Evolutionary conservation across 2,797 vertebrate species (phyloP).

Genomic region (Trachurus trachurus): DNA sequence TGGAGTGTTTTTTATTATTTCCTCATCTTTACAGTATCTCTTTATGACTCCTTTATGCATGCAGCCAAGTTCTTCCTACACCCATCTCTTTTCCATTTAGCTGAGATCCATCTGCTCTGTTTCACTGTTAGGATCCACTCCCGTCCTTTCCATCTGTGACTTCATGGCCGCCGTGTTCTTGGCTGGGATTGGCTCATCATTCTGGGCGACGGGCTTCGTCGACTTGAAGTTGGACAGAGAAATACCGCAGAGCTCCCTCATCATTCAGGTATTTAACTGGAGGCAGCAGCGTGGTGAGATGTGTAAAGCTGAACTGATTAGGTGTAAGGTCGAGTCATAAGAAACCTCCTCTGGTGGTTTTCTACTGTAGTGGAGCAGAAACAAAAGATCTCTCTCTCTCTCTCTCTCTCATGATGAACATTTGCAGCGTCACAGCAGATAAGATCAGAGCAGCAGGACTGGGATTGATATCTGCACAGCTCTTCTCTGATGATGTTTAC

Average conservation of each 20-base stretch:
- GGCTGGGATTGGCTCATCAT: not conserved
- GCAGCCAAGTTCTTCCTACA: not conserved
- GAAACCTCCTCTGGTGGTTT: not conserved
- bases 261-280: not conserved
- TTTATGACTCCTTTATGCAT: not conserved
- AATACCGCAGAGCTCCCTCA: not conserved
- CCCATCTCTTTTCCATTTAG: not conserved
- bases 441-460: constrained; percentile 3
- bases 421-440: not conserved
- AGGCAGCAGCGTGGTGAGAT: not conserved
- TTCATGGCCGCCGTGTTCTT: not conserved
- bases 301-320: constrained; percentile 1
- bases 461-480: constrained; percentile 7
- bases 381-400: not conserved
- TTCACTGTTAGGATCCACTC: constrained; percentile 14
- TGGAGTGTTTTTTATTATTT: not conserved
- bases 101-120: constrained; percentile 32
- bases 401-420: not conserved
- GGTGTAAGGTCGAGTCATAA: not conserved
- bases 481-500: constrained; percentile 24
- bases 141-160: constrained; percentile 26
- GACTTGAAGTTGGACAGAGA: not conserved
- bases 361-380: not conserved
- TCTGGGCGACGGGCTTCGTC: not conserved
- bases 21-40: not conserved